Percentiles rank a stretch among this genome's conserved stretches.
These are phyloP conservation scores for Drosophila nigromelanica DNA, from an alignment of 1,140 invertebrate genomes.

Conservation along the genomic window DNA sequence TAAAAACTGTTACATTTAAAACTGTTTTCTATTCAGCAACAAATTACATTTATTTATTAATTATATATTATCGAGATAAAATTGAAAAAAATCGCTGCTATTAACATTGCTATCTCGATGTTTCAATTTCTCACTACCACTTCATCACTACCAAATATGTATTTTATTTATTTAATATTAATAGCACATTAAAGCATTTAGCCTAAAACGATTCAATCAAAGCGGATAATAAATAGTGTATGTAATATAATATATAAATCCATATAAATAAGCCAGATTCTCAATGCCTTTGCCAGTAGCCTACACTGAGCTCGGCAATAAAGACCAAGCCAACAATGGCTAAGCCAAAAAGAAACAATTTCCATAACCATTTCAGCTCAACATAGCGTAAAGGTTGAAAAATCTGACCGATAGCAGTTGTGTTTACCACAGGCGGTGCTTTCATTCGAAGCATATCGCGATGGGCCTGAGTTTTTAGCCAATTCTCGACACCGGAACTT, in stretches of 20 bases:
- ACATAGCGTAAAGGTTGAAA: background rate
- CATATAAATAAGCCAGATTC: background rate
- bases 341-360: background rate
- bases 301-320: background rate
- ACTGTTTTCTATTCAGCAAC: too few species aligned
- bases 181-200: background rate
- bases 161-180: too few species aligned
- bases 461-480: background rate
- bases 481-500: background rate
- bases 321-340: background rate
- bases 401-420: background rate
- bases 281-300: background rate
- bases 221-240: background rate
- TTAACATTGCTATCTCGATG: too few species aligned
- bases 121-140: too few species aligned
- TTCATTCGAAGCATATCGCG: background rate
- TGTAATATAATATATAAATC: background rate
- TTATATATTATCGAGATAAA: too few species aligned
- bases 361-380: slow-evolving; percentile 3
- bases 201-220: background rate
- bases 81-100: too few species aligned
- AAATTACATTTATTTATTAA: too few species aligned
- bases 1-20: too few species aligned
- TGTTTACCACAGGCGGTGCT: background rate
- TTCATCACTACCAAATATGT: too few species aligned